Evolutionary conservation across 2,797 vertebrate genomes (phyloP).

Genomic region (Cottoperca gobio): DNA sequence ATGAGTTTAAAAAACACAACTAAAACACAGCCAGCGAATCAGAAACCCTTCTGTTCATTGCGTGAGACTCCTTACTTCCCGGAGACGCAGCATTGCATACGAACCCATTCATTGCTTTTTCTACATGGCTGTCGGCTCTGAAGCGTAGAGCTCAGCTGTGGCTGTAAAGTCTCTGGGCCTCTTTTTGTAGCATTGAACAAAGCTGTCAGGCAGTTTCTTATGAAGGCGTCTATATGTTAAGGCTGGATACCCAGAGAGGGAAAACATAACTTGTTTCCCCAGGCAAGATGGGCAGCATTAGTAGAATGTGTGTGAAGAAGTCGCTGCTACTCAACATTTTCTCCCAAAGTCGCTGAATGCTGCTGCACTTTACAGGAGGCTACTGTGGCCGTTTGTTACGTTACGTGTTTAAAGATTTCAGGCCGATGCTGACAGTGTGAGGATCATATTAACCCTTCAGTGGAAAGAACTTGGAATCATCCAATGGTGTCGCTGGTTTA

Average conservation of each 20-base stretch:
- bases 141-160: conserved; percentile 14
- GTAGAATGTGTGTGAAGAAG: background rate
- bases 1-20: background rate
- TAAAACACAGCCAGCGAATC: background rate
- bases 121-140: background rate
- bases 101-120: conserved; percentile 5
- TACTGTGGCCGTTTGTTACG: conserved; percentile 4
- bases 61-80: background rate
- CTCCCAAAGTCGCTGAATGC: background rate
- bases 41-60: background rate
- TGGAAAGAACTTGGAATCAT: background rate
- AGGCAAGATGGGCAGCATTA: background rate
- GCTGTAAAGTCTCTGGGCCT: conserved; percentile 10
- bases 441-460: background rate
- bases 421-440: background rate
- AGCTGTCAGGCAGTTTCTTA: conserved; percentile 3
- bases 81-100: background rate
- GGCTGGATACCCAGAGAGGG: background rate
- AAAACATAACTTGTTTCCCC: background rate
- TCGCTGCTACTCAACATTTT: background rate
- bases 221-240: conserved; percentile 4
- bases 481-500: background rate
- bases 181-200: conserved; percentile 44
- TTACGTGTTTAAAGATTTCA: background rate
- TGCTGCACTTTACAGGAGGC: conserved; percentile 15